A percentile compares a stretch with the other conserved stretches of the same genome.
Conservation (phyloP, 2,113 vertebrate genomes). For the Rhombomys opimus region DNA sequence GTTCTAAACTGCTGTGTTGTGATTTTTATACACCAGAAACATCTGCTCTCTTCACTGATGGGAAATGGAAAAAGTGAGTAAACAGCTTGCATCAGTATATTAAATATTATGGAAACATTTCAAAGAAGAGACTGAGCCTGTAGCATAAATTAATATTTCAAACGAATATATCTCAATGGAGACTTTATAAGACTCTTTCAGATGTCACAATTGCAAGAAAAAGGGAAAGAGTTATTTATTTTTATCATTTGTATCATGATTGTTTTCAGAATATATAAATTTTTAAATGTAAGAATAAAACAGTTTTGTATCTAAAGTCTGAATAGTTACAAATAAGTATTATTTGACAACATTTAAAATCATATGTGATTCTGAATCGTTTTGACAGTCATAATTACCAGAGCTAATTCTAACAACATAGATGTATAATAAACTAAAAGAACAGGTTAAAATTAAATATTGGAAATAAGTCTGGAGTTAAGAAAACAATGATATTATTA, state of each 20-base stretch:
- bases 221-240: not conserved
- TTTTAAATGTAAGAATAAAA: not conserved
- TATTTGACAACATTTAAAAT: not conserved
- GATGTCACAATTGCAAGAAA: not conserved
- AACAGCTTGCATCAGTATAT: not conserved
- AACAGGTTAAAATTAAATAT: not conserved
- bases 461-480: not conserved
- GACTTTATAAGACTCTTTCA: not conserved
- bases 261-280: not conserved
- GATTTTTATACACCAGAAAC: conserved; percentile 20
- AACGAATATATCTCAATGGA: not conserved
- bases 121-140: not conserved
- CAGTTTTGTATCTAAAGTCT: not conserved
- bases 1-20: not conserved
- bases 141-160: not conserved
- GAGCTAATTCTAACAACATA: not conserved
- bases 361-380: not conserved
- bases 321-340: not conserved
- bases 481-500: conserved; percentile 11
- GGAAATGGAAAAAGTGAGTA: conserved; percentile 8
- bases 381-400: no score
- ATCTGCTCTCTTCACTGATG: conserved; percentile 12
- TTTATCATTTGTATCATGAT: not conserved
- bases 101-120: conserved; percentile 11
- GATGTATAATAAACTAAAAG: not conserved